Conservation (phyloP, 1,140 invertebrate genomes). For the Leptopilina clavipes region DNA sequence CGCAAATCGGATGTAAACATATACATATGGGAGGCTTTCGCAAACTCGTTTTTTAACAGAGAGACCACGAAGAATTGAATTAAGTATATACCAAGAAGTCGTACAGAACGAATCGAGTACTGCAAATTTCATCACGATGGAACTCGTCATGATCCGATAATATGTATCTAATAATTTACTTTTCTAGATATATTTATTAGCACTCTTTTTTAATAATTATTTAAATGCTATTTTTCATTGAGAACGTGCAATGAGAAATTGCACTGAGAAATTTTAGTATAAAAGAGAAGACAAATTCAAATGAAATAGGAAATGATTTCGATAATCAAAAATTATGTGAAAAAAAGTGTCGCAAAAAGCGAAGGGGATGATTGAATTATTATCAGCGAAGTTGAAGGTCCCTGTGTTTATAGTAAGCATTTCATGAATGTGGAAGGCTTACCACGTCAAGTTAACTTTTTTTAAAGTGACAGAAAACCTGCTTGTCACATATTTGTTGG, state of each 20-base stretch:
- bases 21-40: not conserved
- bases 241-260: too few relatives aligned
- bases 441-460: not conserved
- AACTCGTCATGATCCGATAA: slow-evolving; percentile 3
- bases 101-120: not conserved
- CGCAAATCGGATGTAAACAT: slow-evolving; percentile 29
- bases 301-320: too few relatives aligned
- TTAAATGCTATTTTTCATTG: too few relatives aligned
- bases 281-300: too few relatives aligned
- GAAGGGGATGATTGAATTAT: not conserved
- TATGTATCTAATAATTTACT: not conserved
- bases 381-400: not conserved
- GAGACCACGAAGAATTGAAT: slow-evolving; percentile 27
- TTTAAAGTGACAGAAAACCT: slow-evolving; percentile 22
- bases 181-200: too few relatives aligned
- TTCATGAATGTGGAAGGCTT: slow-evolving; percentile 15
- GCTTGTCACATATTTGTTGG: slow-evolving; percentile 17
- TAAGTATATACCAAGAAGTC: slow-evolving; percentile 27
- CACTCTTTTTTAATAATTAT: too few relatives aligned
- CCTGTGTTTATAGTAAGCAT: not conserved
- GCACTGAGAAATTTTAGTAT: too few relatives aligned
- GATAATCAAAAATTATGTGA: too few relatives aligned
- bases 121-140: slow-evolving; percentile 2
- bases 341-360: not conserved
- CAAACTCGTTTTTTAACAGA: slow-evolving; percentile 20